Conservation (phyloP, 2,797 vertebrate genomes). For the Trichosurus vulpecula region DNA sequence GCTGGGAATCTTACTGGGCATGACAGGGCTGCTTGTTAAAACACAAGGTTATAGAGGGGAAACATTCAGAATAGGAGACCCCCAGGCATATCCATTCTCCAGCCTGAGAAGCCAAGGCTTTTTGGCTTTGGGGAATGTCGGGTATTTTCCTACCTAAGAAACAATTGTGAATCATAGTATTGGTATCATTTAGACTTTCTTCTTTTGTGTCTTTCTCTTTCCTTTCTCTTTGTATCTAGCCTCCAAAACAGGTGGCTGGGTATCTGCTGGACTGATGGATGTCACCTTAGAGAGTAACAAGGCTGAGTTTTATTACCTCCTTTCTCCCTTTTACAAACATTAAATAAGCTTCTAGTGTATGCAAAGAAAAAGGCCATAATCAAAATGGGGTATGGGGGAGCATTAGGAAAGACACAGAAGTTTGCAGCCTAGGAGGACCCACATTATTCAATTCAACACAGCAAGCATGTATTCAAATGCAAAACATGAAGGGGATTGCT, state of each 20-base stretch:
- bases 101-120: background rate
- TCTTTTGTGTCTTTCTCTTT: background rate
- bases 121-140: background rate
- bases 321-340: background rate
- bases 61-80: background rate
- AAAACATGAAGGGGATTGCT: background rate
- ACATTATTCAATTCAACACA: background rate
- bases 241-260: background rate
- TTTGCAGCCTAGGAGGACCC: background rate
- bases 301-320: background rate
- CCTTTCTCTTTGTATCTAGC: background rate
- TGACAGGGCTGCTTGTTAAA: background rate
- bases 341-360: background rate
- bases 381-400: background rate
- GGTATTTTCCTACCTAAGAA: background rate
- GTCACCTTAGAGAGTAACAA: background rate
- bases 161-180: background rate
- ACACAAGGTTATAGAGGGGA: background rate
- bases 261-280: background rate
- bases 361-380: background rate
- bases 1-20: slow-evolving; percentile 50
- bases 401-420: background rate
- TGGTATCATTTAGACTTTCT: background rate
- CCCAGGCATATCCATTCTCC: background rate
- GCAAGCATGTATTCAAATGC: background rate